phyloP scores from a whole-genome alignment of 1,140 invertebrate genomes.

The Orchesella cincta region DNA sequence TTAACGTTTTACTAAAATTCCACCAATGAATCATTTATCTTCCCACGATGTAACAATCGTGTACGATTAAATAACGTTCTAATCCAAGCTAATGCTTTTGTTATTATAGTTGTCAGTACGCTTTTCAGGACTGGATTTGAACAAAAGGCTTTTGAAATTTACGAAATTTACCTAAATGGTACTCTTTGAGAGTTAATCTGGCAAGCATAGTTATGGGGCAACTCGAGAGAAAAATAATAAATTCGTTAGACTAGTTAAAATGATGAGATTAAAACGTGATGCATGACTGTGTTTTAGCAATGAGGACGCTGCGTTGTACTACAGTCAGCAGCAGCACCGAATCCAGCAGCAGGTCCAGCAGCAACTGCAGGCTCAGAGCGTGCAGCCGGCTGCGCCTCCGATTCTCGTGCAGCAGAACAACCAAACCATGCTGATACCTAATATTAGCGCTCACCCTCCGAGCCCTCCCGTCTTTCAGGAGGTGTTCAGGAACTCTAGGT shows the following conservation, averaged over 20 bases:
- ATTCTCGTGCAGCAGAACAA: conserved; percentile 25
- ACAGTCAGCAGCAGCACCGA: conserved; percentile 60
- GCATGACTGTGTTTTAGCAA: background rate
- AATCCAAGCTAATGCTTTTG: too few species aligned
- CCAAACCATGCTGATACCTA: background rate
- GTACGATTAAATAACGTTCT: too few species aligned
- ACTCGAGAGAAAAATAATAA: background rate
- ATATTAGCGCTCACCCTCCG: conserved; percentile 9
- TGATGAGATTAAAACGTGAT: background rate
- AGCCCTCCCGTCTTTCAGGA: conserved; percentile 85
- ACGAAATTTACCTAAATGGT: background rate
- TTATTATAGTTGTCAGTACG: background rate
- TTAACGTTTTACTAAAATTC: too few species aligned
- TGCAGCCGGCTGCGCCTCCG: conserved; percentile 15
- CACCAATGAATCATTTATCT: too few species aligned
- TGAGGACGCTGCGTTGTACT: background rate
- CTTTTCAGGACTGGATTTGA: background rate
- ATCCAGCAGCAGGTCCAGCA: conserved; percentile 59
- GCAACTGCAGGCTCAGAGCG: conserved; percentile 29
- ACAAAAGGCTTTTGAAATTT: background rate
- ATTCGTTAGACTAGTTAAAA: background rate
- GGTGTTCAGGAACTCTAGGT: conserved; percentile 88
- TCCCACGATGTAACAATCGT: too few species aligned
- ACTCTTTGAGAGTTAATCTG: too few species aligned
- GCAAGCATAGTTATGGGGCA: background rate